Base-by-base conservation (phyloP, 1,140 invertebrate species). In the Drosophila nannoptera region DNA sequence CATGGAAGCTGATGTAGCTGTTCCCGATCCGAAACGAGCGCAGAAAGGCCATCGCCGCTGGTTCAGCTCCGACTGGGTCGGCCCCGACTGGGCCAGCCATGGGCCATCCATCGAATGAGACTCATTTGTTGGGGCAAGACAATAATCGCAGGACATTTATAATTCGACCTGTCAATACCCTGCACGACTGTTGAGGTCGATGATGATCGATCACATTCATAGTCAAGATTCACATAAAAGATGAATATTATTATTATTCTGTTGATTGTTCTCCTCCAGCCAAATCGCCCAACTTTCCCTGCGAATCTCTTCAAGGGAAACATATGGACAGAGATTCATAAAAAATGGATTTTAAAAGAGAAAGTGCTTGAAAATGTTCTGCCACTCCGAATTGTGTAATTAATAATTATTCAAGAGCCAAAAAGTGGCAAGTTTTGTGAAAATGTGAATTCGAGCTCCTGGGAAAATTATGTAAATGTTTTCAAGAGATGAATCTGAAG, bases 401-500 rank as follows among this genome's bases (percentile, higher is more conserved):
- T 22, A 22, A 72, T 68, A 80, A 78, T 78, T 82, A 82, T 67
- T 74, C 53, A 70, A 66, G 71, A 77, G 73, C 56, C 66, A 32
- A 63, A 70, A 77, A 67, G 69, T 68, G 46, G 32, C 33, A 81
- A 70, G 40, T 54, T 54, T 83, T 60, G 63, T 68, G 58, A 52
- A 69, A 63, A 66, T 65, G 33, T 49, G 73, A 73, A 69, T 73
- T 68, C 52, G 55, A 29, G 29, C 35, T 9, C 12, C 12, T 12
- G 9, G 69, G 78, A 60, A 78, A 78, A 76, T 78, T 78, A 73
- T 70, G 69, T 78, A 73, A 73, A 83, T 49, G 72, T 68, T 83
- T 76, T 46, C 62, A 76, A 72, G 69, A 73, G 77, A 69, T 60
- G 77, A 73, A 78, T 77, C 45, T 64, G 69, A 77, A 78, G 76